Evolutionary conservation across 2,113 vertebrate genomes (phyloP).

Genomic region (Malaclemys terrapin): DNA sequence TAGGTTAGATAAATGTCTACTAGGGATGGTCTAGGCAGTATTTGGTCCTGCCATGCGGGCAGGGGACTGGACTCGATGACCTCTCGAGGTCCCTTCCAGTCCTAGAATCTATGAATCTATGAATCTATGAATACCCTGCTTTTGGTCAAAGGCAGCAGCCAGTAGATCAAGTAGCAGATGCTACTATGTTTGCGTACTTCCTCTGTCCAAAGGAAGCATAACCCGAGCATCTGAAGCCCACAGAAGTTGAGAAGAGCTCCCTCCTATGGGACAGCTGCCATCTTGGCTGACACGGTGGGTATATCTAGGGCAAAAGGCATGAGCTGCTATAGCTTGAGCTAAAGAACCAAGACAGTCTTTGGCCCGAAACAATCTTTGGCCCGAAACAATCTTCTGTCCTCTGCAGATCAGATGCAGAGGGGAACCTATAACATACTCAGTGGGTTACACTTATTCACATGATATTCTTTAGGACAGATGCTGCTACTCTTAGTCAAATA

Average conservation of each 20-base stretch:
- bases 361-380: neutral
- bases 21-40: no score
- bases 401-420: neutral
- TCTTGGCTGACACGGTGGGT: neutral
- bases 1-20: no score
- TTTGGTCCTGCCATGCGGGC: no score
- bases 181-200: neutral
- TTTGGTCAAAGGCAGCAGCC: neutral
- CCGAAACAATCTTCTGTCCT: neutral
- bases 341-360: neutral
- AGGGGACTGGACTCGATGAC: no score
- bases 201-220: neutral
- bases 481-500: neutral
- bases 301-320: neutral
- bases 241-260: neutral
- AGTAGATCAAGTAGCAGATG: constrained; percentile 25
- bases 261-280: rapidly evolving
- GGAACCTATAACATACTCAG: neutral
- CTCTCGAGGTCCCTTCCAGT: no score
- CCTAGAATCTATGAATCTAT: no score
- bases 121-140: no score
- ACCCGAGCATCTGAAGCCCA: neutral
- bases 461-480: rapidly evolving
- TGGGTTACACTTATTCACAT: neutral
- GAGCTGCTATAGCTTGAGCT: neutral